Evolutionary conservation across 2,797 vertebrate species (phyloP), one percentile per base, ranked within the genome.

Genomic region (Pantherophis alleghaniensis): DNA sequence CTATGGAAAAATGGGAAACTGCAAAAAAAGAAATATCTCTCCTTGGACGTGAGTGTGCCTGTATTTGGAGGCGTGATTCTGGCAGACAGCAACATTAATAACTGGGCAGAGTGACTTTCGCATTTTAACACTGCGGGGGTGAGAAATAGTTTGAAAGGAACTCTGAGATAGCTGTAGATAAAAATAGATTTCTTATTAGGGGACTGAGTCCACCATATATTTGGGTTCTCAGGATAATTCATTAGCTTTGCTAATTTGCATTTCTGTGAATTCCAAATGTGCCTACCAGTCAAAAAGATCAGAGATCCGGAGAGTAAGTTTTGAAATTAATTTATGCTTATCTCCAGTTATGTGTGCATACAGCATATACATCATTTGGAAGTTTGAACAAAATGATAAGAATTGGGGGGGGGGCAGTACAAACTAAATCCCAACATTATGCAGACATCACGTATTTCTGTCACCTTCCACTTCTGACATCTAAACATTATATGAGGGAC

Each of bases 401-500:
- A 90, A 47, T 7, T 57, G 88, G 92, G 61, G 26, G 0, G 47
- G 47, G 47, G 91, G 1, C 7, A 4, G 1, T 0, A 0, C 14
- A 87, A 92, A 90, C 10, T 90, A 22, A 61, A 0, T 56, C 69
- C 90, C 79, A 88, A 88, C 1, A 7, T 59, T 37, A 90, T 26
- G 9, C 91, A 66, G 13, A 7, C 0, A 0, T 24, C 32, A 47
- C 92, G 3, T 66, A 37, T 0, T 83, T 51, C 59, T 56, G 20
- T n/a, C 26, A 89, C 7, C 32, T 37, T 7, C 22, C 59, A 79
- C 32, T 42, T 42, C 18, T 42, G 69, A 79, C 32, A 79, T 79
- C 69, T 79, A 32, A 37, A 42, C 69, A 42, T 42, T 74, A 74
- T 37, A 60, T 10, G 22, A 26, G 60, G 59, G 60, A 61, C 60